Conservation (phyloP, 2,888 invertebrate species). For the Sarcophaga rosellei region DNA sequence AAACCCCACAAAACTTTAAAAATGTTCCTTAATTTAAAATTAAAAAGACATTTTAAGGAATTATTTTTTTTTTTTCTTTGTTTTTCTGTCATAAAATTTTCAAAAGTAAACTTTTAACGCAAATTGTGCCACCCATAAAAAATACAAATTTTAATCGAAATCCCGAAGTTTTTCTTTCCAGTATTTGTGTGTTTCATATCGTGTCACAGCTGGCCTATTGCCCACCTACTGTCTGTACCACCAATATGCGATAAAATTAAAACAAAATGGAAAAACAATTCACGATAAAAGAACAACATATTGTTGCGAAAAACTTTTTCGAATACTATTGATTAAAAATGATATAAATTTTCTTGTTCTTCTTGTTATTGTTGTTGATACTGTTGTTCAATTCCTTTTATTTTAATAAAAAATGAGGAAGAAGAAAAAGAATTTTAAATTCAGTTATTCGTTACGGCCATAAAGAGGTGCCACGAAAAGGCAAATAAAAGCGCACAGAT, state of each 20-base stretch:
- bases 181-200: neutral
- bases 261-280: neutral
- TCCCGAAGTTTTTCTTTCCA: too few relatives aligned
- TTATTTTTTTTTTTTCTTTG: too few relatives aligned
- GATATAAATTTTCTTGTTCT: conserved; percentile 1
- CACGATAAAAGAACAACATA: neutral
- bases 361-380: neutral
- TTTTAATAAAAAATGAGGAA: neutral
- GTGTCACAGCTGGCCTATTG: neutral
- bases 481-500: too few relatives aligned
- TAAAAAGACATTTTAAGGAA: too few relatives aligned
- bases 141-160: neutral
- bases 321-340: conserved; percentile 31
- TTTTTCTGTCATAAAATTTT: too few relatives aligned
- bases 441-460: neutral
- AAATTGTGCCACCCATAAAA: neutral
- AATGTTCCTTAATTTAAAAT: too few relatives aligned
- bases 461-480: too few relatives aligned
- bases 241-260: neutral
- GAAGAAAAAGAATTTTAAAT: neutral
- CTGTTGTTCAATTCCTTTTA: neutral
- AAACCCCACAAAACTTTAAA: too few relatives aligned
- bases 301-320: conserved; percentile 10
- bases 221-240: neutral
- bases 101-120: too few relatives aligned